phyloP scores from a whole-genome alignment of 2,797 vertebrate genomes.

The Iguana delicatissima region DNA sequence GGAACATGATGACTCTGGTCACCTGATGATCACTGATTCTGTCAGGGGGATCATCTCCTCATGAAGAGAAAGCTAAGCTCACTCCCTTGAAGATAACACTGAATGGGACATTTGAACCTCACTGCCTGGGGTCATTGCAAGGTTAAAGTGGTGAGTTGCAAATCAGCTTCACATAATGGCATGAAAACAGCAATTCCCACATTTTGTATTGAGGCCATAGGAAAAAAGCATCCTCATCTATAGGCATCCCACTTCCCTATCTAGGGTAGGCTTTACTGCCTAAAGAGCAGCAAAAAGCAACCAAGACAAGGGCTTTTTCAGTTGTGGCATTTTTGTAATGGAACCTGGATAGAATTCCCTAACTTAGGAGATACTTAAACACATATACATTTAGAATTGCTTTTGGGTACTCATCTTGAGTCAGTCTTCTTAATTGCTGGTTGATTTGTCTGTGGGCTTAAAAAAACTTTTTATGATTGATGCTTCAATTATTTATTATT shows the following conservation, averaged over 20 bases:
- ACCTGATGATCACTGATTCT: conserved; percentile 10
- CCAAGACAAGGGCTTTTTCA: no score
- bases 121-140: conserved; percentile 5
- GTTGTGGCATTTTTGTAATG: no score
- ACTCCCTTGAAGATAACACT: conserved; percentile 36
- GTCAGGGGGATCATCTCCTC: conserved; percentile 28
- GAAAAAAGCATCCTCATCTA: background rate
- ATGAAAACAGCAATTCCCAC: background rate
- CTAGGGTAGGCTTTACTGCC: background rate
- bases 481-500: background rate
- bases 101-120: conserved; percentile 35
- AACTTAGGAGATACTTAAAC: no score
- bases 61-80: conserved; percentile 46
- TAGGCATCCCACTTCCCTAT: no score
- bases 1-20: conserved; percentile 60
- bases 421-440: background rate
- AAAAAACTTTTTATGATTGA: background rate
- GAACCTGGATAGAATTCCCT: background rate
- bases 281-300: background rate
- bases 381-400: background rate
- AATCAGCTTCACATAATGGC: background rate
- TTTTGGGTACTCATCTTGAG: background rate
- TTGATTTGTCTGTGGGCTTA: background rate
- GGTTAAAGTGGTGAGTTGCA: conserved; percentile 3
- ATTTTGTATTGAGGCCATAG: background rate